These are phyloP conservation scores for Alfaro cultratus DNA, from an alignment of 2,797 vertebrate genomes.

Conservation along the genomic window DNA sequence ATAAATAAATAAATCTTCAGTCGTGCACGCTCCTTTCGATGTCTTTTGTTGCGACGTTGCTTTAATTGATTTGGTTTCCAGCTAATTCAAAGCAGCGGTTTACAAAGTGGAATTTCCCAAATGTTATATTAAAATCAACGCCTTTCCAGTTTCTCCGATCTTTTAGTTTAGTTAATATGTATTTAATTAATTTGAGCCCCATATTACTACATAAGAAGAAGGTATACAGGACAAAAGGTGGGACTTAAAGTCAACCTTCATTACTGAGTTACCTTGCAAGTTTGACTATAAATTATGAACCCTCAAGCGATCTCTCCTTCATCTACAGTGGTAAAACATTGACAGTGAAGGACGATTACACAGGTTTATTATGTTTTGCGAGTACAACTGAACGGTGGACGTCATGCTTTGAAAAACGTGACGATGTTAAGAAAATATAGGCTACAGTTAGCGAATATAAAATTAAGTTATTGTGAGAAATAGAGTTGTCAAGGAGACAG, in stretches of 20 bases:
- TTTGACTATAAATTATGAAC: constrained; percentile 41
- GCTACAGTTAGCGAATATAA: not conserved
- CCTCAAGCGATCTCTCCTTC: constrained; percentile 17
- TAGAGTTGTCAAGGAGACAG: not conserved
- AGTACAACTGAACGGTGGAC: not conserved
- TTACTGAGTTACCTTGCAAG: constrained; percentile 11
- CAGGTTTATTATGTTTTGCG: not conserved
- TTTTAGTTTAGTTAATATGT: constrained; percentile 6
- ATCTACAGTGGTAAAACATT: not conserved
- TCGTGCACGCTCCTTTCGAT: not conserved
- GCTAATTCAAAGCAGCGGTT: not conserved
- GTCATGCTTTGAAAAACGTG: not conserved
- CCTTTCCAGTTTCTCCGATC: not conserved
- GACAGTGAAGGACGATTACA: not conserved
- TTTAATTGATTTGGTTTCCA: not conserved
- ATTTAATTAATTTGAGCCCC: constrained; percentile 23
- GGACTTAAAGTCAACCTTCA: constrained; percentile 24
- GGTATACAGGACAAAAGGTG: not conserved
- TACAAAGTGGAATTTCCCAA: not conserved
- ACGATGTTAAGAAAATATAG: not conserved
- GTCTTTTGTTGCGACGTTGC: not conserved
- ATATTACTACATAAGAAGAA: not conserved
- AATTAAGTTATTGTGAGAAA: not conserved
- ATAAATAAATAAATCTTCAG: no score
- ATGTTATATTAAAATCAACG: not conserved